Conservation (phyloP, 2,797 vertebrate species). For the Anguilla anguilla region DNA sequence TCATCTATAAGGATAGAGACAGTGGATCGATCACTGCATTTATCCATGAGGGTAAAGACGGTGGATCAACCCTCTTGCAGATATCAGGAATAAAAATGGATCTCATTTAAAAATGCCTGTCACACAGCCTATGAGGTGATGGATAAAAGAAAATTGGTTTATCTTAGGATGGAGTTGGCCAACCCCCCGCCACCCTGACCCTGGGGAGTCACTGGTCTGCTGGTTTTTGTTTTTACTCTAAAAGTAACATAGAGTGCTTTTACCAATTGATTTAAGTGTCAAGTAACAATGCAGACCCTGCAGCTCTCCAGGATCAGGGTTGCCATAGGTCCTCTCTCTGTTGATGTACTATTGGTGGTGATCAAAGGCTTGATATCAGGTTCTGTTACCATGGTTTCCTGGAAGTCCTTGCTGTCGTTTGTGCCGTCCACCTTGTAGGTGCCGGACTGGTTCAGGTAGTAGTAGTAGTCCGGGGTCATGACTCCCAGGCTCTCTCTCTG, state of each 20-base stretch:
- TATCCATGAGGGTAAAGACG: background rate
- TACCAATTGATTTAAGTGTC: too few species aligned
- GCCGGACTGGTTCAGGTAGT: constrained; percentile 93
- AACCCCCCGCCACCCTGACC: too few species aligned
- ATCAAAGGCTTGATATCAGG: background rate
- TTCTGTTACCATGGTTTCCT: constrained; percentile 81
- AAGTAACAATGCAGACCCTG: too few species aligned
- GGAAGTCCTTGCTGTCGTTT: constrained; percentile 86
- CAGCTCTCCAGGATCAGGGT: too few species aligned
- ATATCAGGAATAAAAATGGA: background rate
- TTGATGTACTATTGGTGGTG: background rate
- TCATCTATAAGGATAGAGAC: background rate
- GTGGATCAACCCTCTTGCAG: background rate
- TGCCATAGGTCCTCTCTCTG: background rate
- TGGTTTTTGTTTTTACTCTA: too few species aligned
- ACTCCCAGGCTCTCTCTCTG: constrained; percentile 87
- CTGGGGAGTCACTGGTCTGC: too few species aligned
- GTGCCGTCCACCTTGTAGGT: constrained; percentile 95
- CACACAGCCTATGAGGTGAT: background rate
- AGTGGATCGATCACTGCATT: background rate
- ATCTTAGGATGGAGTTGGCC: background rate
- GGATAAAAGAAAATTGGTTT: background rate
- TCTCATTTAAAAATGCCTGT: background rate
- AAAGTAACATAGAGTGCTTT: too few species aligned
- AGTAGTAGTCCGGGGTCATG: constrained; percentile 92